Evolutionary conservation across 2,113 vertebrate genomes (phyloP), one percentile per base, ranked within the genome.

Genomic region (Acrocephalus arundinaceus): DNA sequence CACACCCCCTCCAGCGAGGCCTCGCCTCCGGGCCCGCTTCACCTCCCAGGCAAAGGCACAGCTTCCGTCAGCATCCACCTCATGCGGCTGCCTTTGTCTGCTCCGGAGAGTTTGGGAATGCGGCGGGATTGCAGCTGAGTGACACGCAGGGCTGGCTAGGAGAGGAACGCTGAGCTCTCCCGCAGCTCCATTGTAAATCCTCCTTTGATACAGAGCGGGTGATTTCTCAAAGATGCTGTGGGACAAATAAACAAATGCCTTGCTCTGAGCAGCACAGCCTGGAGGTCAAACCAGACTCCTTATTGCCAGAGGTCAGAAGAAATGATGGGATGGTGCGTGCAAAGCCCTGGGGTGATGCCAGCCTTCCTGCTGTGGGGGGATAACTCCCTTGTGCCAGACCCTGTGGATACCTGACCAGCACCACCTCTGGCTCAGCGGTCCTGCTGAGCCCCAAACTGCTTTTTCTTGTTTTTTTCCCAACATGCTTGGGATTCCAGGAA

Each of bases 401-500:
- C 31, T 14, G 10, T 5, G 58, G 46, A 5, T 30, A 10, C 35
- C 87, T 27, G 35, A 31, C 11, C 58, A 14, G 70, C 1, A 1
- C 4, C 39, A 23, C 23, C 0, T 3, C 79, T 46, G 59, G 35
- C 30, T 57, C 52, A 14, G 71, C 37, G 10, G 6, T 51, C 35
- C 68, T 2, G 21, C 25, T 76, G 63, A 77, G 72, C 51, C 51
- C 63, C 22, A 85, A 84, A 85, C 6, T 20, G 23, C 20, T 10
- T 70, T 81, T 85, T 71, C 37, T 41, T 13, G 9, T 18, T 7
- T 6, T 75, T 75, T 39, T 10, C 57, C 39, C 24, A 4, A 1
- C 0, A 8, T 3, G 6, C 37, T 10, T 35, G 39, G 43, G 21
- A 30, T 43, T 45, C 31, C 0, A 5, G 57, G 52, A 75, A 79